phyloP scores from a whole-genome alignment of 2,113 vertebrate species.

The Brachyistius frenatus region DNA sequence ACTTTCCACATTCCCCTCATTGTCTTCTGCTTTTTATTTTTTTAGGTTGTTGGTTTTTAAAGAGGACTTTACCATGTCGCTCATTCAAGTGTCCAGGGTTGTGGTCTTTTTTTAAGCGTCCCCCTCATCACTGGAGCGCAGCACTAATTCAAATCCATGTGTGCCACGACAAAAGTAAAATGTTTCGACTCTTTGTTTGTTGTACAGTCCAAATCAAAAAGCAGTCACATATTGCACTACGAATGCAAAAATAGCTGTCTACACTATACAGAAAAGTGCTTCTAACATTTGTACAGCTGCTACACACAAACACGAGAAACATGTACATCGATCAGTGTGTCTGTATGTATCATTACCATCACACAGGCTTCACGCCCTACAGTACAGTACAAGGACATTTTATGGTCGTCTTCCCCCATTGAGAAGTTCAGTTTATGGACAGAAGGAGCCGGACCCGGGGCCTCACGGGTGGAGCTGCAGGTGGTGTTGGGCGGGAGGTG shows the following conservation, averaged over 20 bases:
- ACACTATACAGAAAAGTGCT: slow-evolving; percentile 76
- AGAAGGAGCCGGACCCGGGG: neutral
- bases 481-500: slow-evolving; percentile 12
- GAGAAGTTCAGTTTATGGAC: slow-evolving; percentile 20
- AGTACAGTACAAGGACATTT: slow-evolving; percentile 77
- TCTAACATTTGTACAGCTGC: slow-evolving; percentile 66
- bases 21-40: slow-evolving; percentile 22
- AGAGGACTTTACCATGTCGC: slow-evolving; percentile 35
- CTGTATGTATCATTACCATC: slow-evolving; percentile 56
- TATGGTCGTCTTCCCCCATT: slow-evolving; percentile 16
- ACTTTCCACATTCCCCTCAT: slow-evolving; percentile 43
- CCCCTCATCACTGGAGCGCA: slow-evolving; percentile 5
- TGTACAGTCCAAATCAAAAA: slow-evolving; percentile 45
- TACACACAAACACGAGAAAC: slow-evolving; percentile 71
- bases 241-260: slow-evolving; percentile 70
- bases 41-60: neutral
- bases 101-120: neutral
- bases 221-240: slow-evolving; percentile 77
- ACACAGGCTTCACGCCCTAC: slow-evolving; percentile 71
- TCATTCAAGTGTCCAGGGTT: neutral
- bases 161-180: slow-evolving; percentile 1
- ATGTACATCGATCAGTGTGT: slow-evolving; percentile 65
- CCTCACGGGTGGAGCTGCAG: slow-evolving; percentile 14
- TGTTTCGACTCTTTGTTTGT: slow-evolving; percentile 13
- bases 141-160: slow-evolving; percentile 13